Evolutionary conservation across 1,140 invertebrate genomes (phyloP).

Genomic region (Caenorhabditis briggsae): DNA sequence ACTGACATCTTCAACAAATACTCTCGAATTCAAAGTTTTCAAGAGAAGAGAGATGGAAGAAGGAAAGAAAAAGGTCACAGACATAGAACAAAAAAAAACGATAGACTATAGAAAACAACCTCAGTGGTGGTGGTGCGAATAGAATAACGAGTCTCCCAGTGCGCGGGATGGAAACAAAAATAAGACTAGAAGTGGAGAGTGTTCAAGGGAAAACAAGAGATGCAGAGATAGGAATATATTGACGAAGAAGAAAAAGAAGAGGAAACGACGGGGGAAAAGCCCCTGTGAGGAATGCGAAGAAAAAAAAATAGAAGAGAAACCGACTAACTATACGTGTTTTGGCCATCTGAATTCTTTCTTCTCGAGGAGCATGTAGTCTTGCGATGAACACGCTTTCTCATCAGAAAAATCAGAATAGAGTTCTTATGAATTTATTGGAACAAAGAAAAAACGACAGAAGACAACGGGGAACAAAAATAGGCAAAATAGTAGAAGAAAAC

Average conservation of each 20-base stretch:
- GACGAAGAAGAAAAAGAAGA: conserved; percentile 1
- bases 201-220: background rate
- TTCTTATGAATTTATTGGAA: background rate
- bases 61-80: background rate
- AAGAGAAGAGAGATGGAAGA: background rate
- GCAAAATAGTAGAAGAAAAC: background rate
- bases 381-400: conserved; percentile 36
- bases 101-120: conserved; percentile 31
- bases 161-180: conserved; percentile 12
- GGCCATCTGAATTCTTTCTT: background rate
- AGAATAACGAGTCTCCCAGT: conserved; percentile 28
- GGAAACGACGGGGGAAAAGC: conserved; percentile 11
- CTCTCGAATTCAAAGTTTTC: background rate
- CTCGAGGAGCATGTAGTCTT: background rate
- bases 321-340: conserved; percentile 48
- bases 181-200: background rate
- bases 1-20: conserved; percentile 66
- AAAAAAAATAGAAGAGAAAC: conserved; percentile 31
- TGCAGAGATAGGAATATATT: conserved; percentile 44
- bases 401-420: background rate
- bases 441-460: background rate
- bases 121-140: conserved; percentile 47
- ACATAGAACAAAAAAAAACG: background rate
- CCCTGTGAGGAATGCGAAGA: conserved; percentile 4
- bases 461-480: background rate